Conservation (phyloP, 2,113 vertebrate genomes). For the Alosa alosa region DNA sequence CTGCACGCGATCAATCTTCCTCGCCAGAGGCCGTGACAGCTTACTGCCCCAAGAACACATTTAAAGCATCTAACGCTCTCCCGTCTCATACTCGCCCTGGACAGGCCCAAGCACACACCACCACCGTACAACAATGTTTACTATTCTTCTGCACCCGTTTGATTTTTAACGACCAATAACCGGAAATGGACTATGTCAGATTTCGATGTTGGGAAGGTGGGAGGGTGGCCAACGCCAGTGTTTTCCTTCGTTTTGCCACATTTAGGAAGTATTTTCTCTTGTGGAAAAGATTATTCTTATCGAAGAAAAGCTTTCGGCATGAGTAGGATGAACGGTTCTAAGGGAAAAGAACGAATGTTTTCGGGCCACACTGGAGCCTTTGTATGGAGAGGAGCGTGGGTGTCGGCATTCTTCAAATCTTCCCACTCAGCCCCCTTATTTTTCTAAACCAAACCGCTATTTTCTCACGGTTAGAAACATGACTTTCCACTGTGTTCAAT, state of each 20-base stretch:
- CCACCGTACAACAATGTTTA: neutral
- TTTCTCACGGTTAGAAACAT: conserved; percentile 18
- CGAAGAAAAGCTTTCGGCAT: conserved; percentile 35
- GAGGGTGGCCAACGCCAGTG: conserved; percentile 18
- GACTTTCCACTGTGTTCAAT: neutral
- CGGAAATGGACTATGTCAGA: conserved; percentile 38
- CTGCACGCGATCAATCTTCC: conserved; percentile 96
- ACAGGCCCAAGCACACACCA: neutral
- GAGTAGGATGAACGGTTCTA: conserved; percentile 44
- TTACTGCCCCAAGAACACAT: conserved; percentile 97
- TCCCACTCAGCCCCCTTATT: conserved; percentile 60
- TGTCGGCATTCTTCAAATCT: conserved; percentile 79
- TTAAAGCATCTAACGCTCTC: conserved; percentile 92
- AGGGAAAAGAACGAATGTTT: conserved; percentile 51
- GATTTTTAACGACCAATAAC: conserved; percentile 38
- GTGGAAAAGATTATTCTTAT: conserved; percentile 38
- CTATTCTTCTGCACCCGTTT: neutral
- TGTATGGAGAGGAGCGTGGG: conserved; percentile 89
- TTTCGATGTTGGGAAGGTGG: conserved; percentile 33
- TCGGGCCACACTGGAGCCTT: conserved; percentile 67
- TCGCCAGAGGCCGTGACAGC: conserved; percentile 97
- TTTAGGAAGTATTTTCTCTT: conserved; percentile 46
- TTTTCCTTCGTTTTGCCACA: conserved; percentile 28
- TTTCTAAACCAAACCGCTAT: conserved; percentile 33
- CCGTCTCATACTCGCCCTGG: conserved; percentile 86